Percentiles rank a stretch among this genome's conserved stretches.
phyloP scores from a whole-genome alignment of 2,888 invertebrate species.

The Xestoiulus laeticollis region DNA sequence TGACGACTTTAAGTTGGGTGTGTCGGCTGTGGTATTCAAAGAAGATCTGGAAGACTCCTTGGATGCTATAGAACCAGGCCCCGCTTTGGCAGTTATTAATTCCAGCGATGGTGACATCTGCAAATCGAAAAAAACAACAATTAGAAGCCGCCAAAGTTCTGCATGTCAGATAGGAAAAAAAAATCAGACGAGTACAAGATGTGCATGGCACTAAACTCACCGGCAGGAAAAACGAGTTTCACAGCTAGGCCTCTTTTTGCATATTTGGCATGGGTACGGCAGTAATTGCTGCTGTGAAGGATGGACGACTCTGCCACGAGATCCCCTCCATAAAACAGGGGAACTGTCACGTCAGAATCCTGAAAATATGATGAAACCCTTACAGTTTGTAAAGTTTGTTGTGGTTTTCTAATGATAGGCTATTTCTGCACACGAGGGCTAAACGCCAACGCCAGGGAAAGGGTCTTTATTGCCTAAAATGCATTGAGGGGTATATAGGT shows the following conservation, averaged over 20 bases:
- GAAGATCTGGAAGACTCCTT: slow-evolving; percentile 54
- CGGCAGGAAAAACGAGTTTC: slow-evolving; percentile 54
- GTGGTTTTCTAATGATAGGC: too few relatives aligned
- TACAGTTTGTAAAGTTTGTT: too few relatives aligned
- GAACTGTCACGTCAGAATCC: slow-evolving; percentile 49
- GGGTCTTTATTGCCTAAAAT: too few relatives aligned
- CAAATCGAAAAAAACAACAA: too few relatives aligned
- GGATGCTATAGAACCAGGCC: slow-evolving; percentile 55
- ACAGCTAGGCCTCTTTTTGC: slow-evolving; percentile 54
- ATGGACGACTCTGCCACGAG: slow-evolving; percentile 50
- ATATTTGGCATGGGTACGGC: slow-evolving; percentile 54
- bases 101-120: slow-evolving; percentile 52
- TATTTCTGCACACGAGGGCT: too few relatives aligned
- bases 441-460: too few relatives aligned
- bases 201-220: too few relatives aligned
- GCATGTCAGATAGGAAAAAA: too few relatives aligned
- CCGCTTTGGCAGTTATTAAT: slow-evolving; percentile 54
- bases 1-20: slow-evolving; percentile 54
- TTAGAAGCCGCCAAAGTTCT: too few relatives aligned
- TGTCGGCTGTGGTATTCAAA: slow-evolving; percentile 53
- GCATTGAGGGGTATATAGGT: too few relatives aligned
- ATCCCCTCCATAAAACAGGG: slow-evolving; percentile 54
- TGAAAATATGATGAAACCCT: too few relatives aligned
- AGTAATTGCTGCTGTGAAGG: slow-evolving; percentile 49
- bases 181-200: too few relatives aligned